Evolutionary conservation across 2,797 vertebrate genomes (phyloP).

Genomic region (Megaceryle alcyon): DNA sequence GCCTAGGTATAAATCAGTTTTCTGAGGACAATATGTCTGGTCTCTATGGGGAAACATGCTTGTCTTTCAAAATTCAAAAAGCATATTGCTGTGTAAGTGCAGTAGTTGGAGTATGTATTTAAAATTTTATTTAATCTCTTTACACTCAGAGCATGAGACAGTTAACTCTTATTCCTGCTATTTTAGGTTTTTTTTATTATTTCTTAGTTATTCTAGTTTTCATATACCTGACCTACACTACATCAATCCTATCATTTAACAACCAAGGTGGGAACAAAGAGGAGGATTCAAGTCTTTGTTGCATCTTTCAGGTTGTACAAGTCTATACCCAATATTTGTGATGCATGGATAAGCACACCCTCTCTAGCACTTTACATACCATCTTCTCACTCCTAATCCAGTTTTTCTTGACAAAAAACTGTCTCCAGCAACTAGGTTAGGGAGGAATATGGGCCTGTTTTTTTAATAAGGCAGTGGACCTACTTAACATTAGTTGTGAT

Average conservation of each 20-base stretch:
- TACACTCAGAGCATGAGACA: neutral
- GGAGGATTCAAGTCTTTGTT: neutral
- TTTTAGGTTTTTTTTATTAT: too few species aligned
- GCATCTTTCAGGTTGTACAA: neutral
- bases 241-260: neutral
- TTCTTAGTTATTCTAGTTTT: neutral
- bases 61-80: neutral
- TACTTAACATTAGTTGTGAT: neutral
- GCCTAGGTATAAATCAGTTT: neutral
- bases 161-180: neutral
- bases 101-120: neutral
- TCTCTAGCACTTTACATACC: neutral
- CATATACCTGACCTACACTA: neutral
- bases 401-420: neutral
- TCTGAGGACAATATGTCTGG: neutral
- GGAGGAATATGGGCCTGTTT: neutral
- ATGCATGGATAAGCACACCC: fast-evolving
- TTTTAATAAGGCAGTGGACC: neutral
- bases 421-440: neutral
- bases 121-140: neutral
- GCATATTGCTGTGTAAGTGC: neutral
- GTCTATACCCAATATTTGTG: neutral
- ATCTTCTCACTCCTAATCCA: neutral
- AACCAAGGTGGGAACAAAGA: neutral
- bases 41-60: neutral